phyloP scores from a whole-genome alignment of 2,888 invertebrate species.

The Lasioglossum zephyrum region DNA sequence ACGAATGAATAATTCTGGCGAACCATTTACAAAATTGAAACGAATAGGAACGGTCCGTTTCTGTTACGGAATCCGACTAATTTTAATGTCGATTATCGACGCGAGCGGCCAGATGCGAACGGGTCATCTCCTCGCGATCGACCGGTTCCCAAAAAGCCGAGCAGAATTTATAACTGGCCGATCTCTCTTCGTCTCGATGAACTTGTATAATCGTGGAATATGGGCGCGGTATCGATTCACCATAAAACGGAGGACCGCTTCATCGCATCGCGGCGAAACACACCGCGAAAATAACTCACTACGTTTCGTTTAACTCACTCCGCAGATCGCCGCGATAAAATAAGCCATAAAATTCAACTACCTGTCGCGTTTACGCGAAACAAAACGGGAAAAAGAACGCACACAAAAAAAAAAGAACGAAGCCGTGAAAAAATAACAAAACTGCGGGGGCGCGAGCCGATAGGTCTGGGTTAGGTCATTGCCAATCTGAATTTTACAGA shows the following conservation, averaged over 20 bases:
- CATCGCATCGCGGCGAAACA: constrained; percentile 34
- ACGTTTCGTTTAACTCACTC: constrained; percentile 54
- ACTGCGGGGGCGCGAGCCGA: constrained; percentile 40
- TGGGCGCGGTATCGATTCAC: constrained; percentile 43
- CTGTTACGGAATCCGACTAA: neutral
- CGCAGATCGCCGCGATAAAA: constrained; percentile 51
- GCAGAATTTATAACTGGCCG: constrained; percentile 48
- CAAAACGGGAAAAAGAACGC: neutral
- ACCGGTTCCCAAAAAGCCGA: constrained; percentile 23
- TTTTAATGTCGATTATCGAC: constrained; percentile 28
- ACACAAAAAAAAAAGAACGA: neutral
- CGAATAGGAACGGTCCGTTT: neutral
- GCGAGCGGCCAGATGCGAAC: constrained; percentile 9
- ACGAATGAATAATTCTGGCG: neutral
- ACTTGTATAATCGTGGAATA: constrained; percentile 51
- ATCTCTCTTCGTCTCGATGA: constrained; percentile 50
- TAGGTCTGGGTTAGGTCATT: constrained; percentile 34
- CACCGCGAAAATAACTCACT: constrained; percentile 55
- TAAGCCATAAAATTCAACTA: constrained; percentile 59
- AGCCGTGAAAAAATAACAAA: neutral
- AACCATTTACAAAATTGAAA: neutral
- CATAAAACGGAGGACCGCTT: constrained; percentile 46
- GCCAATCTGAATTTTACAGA: constrained; percentile 18
- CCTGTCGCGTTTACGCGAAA: constrained; percentile 44
- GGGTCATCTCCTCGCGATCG: constrained; percentile 52